phyloP scores from a whole-genome alignment of 2,888 invertebrate genomes.

The Druceiella hillmani region DNA sequence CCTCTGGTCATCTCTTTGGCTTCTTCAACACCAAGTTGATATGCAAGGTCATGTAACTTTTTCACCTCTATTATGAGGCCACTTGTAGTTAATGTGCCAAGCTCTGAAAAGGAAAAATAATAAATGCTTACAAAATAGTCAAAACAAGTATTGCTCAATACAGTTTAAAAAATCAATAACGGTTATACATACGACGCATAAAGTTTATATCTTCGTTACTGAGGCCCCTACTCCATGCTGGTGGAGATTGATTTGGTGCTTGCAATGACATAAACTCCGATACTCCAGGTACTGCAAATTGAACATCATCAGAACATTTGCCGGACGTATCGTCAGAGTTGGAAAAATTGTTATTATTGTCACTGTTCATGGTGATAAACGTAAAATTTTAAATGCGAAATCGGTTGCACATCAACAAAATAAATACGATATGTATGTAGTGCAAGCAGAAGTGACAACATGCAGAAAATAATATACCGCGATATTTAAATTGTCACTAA shows the following conservation, averaged over 20 bases:
- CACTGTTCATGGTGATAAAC: conserved; percentile 16
- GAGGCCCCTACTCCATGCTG: conserved; percentile 64
- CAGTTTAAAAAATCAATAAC: conserved; percentile 3
- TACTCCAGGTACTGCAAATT: conserved; percentile 78
- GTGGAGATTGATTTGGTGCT: conserved; percentile 48
- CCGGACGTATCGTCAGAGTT: conserved; percentile 32
- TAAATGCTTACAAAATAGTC: conserved; percentile 3
- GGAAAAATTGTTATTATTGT: conserved; percentile 18
- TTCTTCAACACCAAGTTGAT: conserved; percentile 90
- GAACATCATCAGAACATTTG: conserved; percentile 32
- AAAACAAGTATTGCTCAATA: conserved; percentile 5
- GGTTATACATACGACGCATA: conserved; percentile 64
- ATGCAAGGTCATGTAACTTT: conserved; percentile 89
- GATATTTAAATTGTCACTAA: not conserved
- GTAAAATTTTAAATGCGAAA: conserved; percentile 35
- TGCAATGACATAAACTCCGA: conserved; percentile 74
- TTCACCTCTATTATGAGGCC: conserved; percentile 90
- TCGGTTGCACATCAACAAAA: conserved; percentile 34
- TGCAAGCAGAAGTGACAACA: conserved; percentile 35
- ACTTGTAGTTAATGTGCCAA: conserved; percentile 70
- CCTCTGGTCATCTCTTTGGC: conserved; percentile 95
- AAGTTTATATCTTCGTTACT: conserved; percentile 69
- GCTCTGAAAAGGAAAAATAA: conserved; percentile 48
- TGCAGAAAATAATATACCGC: not conserved
- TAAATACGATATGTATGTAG: conserved; percentile 26